Evolutionary conservation across 2,113 vertebrate genomes (phyloP).

Genomic region (Amblyornis subalaris): DNA sequence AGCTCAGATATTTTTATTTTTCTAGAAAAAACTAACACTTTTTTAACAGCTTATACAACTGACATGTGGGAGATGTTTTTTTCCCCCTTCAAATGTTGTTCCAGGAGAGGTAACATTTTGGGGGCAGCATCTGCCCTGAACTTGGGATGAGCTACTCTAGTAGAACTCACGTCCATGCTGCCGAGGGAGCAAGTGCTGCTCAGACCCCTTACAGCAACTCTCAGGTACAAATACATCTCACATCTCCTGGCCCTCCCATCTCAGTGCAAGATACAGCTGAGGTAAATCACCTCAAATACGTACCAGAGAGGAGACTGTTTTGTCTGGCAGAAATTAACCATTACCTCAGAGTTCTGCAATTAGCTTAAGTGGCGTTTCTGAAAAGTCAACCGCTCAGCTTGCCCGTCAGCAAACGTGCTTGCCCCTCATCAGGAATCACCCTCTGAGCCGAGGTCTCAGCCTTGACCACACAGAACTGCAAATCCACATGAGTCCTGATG

Average conservation of each 20-base stretch:
- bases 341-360: neutral
- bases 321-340: neutral
- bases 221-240: neutral
- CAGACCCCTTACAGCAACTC: neutral
- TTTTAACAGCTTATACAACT: neutral
- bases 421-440: neutral
- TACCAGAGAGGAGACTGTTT: neutral
- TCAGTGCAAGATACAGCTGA: neutral
- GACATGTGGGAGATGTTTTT: neutral
- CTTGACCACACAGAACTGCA: neutral
- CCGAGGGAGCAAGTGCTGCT: neutral
- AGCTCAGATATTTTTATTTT: neutral
- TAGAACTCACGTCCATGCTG: accelerated
- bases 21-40: neutral
- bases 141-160: neutral
- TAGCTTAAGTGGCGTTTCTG: neutral
- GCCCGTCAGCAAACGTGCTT: neutral
- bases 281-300: neutral
- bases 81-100: neutral
- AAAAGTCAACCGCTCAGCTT: neutral
- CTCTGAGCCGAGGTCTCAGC: neutral
- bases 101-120: neutral
- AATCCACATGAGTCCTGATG: neutral
- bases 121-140: neutral
- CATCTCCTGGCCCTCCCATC: neutral